These are phyloP conservation scores for Lasioglossum pauxillum DNA, from an alignment of 2,888 invertebrate genomes.

Conservation along the genomic window DNA sequence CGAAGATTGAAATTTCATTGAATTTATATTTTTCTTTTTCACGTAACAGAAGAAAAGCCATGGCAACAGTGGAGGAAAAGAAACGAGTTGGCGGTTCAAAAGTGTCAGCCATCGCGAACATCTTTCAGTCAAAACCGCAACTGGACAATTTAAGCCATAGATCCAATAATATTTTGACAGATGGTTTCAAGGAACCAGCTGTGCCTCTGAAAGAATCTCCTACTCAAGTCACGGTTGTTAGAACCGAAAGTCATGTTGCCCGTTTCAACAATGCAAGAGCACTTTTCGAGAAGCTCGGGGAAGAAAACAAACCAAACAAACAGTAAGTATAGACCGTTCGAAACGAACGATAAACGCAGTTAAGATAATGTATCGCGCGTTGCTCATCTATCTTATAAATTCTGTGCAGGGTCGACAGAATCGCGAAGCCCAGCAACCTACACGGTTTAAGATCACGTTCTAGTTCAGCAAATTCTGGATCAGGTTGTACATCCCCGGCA, in stretches of 20 bases:
- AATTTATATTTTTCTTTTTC: not conserved
- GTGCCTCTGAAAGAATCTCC: slow-evolving; percentile 81
- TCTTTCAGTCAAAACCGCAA: slow-evolving; percentile 89
- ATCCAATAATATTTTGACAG: slow-evolving; percentile 78
- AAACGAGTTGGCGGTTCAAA: slow-evolving; percentile 90
- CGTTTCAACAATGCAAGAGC: slow-evolving; percentile 96
- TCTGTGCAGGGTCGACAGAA: slow-evolving; percentile 74
- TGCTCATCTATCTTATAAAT: not conserved
- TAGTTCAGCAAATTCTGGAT: slow-evolving; percentile 88
- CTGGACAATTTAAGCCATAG: slow-evolving; percentile 80
- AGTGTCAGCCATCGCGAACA: slow-evolving; percentile 96
- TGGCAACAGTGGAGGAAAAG: slow-evolving; percentile 89
- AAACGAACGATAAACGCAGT: not conserved
- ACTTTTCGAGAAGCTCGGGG: slow-evolving; percentile 94
- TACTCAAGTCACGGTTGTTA: slow-evolving; percentile 90
- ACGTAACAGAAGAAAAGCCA: slow-evolving; percentile 56
- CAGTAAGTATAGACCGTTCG: slow-evolving; percentile 74
- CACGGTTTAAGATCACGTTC: slow-evolving; percentile 87
- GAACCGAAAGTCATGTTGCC: slow-evolving; percentile 95
- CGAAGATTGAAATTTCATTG: not conserved
- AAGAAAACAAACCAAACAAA: slow-evolving; percentile 88
- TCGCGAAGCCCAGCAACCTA: slow-evolving; percentile 84
- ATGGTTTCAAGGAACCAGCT: slow-evolving; percentile 85
- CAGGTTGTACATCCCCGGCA: slow-evolving; percentile 86
- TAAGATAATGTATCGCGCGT: not conserved